Evolutionary conservation across 2,113 vertebrate genomes (phyloP).

Genomic region (Chloropsis cyanopogon): DNA sequence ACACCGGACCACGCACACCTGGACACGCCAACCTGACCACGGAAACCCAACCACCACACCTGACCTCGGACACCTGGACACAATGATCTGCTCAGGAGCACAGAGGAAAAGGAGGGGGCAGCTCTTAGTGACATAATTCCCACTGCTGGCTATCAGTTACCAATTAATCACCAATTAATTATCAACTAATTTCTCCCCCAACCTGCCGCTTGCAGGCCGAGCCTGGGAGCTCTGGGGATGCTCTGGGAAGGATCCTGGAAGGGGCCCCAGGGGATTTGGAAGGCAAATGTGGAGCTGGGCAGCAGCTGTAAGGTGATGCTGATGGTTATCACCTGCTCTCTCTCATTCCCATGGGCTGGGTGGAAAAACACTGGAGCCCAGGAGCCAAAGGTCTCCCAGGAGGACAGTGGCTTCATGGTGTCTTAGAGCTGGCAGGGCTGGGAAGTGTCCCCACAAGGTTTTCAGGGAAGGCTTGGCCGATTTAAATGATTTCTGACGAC

Average conservation of each 20-base stretch:
- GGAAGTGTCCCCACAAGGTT: neutral
- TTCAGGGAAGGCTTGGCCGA: rapidly evolving
- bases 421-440: neutral
- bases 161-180: neutral
- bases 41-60: too few relatives aligned
- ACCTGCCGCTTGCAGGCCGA: neutral
- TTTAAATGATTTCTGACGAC: neutral
- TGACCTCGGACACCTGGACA: rapidly evolving
- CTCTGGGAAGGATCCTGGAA: neutral
- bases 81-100: neutral
- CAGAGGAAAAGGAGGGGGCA: neutral
- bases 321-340: neutral
- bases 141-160: neutral
- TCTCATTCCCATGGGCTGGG: neutral
- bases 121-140: neutral
- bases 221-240: neutral
- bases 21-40: too few relatives aligned
- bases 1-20: neutral
- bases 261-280: neutral
- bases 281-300: neutral
- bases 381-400: neutral
- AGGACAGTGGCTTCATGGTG: rapidly evolving
- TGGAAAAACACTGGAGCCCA: conserved; percentile 6
- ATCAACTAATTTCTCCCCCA: neutral
- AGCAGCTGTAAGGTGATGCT: neutral